phyloP scores from a whole-genome alignment of 1,140 invertebrate species.

The Pomacea maculata region DNA sequence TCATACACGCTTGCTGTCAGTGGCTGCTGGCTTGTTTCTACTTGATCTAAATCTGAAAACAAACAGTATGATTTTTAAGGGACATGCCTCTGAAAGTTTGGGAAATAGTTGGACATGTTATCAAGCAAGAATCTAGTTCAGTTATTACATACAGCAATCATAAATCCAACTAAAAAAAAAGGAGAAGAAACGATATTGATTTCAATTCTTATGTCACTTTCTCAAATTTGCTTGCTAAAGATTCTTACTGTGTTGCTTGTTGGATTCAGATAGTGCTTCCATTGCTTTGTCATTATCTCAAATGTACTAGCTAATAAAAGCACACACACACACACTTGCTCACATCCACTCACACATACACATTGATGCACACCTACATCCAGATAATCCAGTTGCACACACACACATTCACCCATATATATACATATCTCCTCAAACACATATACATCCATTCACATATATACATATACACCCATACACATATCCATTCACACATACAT shows the following conservation, averaged over 20 bases:
- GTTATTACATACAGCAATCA: no score
- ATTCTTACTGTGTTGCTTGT: no score
- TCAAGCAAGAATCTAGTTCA: not conserved
- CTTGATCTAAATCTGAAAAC: conserved; percentile 15
- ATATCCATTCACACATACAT: not conserved
- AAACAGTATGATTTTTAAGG: conserved; percentile 7
- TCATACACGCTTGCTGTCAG: conserved; percentile 27
- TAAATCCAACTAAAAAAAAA: not conserved
- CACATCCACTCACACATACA: not conserved
- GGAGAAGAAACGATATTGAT: not conserved
- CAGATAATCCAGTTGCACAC: not conserved
- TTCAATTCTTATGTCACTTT: no score
- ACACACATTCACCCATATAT: no score
- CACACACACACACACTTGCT: not conserved
- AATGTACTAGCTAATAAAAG: no score
- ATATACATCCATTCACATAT: not conserved
- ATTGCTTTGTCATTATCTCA: no score
- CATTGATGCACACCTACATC: not conserved
- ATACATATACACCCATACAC: not conserved
- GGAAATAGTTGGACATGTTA: not conserved
- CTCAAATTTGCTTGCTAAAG: no score
- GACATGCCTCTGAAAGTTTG: no score
- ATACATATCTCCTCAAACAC: no score
- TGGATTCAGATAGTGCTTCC: no score
- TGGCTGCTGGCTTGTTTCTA: conserved; percentile 3